Conservation (phyloP, 30 jellyfish, hydroid and myxozoan genomes). For the Clytia hemisphaerica region DNA sequence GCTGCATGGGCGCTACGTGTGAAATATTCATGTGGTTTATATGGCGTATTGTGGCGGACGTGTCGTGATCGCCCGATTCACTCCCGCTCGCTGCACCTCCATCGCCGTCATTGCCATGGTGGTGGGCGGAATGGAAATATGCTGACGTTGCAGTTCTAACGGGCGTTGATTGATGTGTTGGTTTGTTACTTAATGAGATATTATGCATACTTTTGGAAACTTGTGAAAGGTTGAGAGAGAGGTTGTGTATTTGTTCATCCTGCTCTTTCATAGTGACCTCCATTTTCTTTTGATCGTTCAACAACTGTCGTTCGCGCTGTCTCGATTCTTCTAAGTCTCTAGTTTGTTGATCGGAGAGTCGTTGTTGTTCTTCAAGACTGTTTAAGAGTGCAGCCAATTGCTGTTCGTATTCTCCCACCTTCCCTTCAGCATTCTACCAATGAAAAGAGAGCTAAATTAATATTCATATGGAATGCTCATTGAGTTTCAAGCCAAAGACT, state of each 20-base stretch:
- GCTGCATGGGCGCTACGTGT: constrained; percentile 62
- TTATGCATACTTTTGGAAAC: constrained; percentile 74
- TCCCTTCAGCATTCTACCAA: constrained; percentile 66
- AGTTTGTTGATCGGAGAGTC: constrained; percentile 32
- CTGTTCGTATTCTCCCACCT: constrained; percentile 65
- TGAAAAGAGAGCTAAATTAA: neutral
- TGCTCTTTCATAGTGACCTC: constrained; percentile 63
- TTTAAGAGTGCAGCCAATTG: constrained; percentile 67
- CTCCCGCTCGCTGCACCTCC: constrained; percentile 25
- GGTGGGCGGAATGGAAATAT: constrained; percentile 37
- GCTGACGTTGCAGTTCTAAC: constrained; percentile 62
- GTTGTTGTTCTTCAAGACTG: constrained; percentile 62
- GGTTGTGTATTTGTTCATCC: constrained; percentile 51
- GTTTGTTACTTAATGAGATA: constrained; percentile 25
- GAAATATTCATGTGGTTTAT: constrained; percentile 17
- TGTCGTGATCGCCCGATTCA: constrained; percentile 23
- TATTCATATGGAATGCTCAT: neutral
- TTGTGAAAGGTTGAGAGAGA: constrained; percentile 51
- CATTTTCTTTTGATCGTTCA: constrained; percentile 61
- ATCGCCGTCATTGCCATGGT: constrained; percentile 36
- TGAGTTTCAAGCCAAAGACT: no score
- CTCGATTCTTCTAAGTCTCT: constrained; percentile 67
- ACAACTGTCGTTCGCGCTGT: constrained; percentile 53
- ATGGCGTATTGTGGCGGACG: neutral
- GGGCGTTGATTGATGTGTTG: constrained; percentile 80